Base-by-base conservation (phyloP, 2,797 vertebrate genomes). In the Alcedo atthis region DNA sequence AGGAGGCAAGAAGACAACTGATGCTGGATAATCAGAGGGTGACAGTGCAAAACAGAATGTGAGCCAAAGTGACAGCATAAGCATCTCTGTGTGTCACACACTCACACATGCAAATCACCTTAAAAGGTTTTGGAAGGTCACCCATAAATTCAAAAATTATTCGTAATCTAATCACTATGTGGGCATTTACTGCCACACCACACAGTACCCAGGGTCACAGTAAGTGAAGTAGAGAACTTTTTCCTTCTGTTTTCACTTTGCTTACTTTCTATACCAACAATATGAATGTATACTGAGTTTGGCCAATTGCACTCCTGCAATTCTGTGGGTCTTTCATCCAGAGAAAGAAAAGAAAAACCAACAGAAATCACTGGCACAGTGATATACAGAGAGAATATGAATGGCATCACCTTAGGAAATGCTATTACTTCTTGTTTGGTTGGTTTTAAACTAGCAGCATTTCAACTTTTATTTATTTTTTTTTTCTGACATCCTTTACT, bases 1-100 rank as follows among this genome's bases (percentile, higher is more conserved):
- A 61, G 78, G 26, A 64, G 78, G 68, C 68, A 76, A 95, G 73
- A 87, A 87, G 84, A 87, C 55, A 90, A 87, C 84, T 30, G 66
- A 78, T 58, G 80, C 16, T 2, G 2, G 42, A 61, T 37, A 80
- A 70, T 75, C 42, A 55, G 61, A 79, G 83, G 73, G 45, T 33
- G 42, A 75, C 0, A 0, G 54, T 4, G 2, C 14, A 71, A 74
- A 93, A 57, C 28, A 67, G 26, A 64, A 22, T 14, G 10, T 2
- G 6, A 94, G 57, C 15, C 71, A 87, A 82, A 94, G 71, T 15
- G 22, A 80, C 33, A 82, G 35, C 4, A 2, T 24, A 85, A 87
- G 85, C 10, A 19, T 17, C 63, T 6, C 37, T 3, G 5, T 1
- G 2, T 71, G 66, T 43, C 70, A 70, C 64, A 85, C 15, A 21